Evolutionary conservation across 1,140 invertebrate genomes (phyloP), one percentile per base, ranked within the genome.

Genomic region (Ceratina calcarata): DNA sequence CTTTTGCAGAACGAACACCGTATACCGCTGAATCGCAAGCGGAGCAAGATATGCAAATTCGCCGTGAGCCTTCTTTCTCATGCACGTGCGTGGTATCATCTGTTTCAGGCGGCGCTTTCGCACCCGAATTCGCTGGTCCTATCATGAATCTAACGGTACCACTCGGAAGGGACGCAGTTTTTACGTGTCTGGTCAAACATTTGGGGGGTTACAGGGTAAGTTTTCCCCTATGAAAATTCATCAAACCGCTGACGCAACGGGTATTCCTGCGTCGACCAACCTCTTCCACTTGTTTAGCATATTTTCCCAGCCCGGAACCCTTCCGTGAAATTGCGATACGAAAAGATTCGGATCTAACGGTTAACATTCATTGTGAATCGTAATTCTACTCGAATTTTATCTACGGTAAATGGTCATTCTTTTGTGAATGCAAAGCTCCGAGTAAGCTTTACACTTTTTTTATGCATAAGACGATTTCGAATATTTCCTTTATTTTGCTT

Each of bases 151-250:
- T 98, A 79, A 98, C 97, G 57, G 94, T 98, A 60, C 94, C 97
- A 76, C 94, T 97, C 62, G 97, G 97, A 78, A 94, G 97, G 89
- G 97, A 98, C 92, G 97, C 97, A 61, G 96, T 95, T 67, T 97
- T 98, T 90, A 96, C 95, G 88, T 98, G 97, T 93, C 94, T 97
- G 87, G 97, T 98, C 53, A 95, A 96, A 86, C 96, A 97, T 92
- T 94, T 98, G 83, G 97, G 97, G 65, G 96, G 96, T 89, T 98
- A 98, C 93, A 96, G 97, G 94, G 97, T 98, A 94, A 96, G 95
- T 94, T 86, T 75, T 1, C 74, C 45, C 68, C 27, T 71, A 58
- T 51, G 24, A 73, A 73, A 72, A 79, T 60, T 66, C 61, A 65
- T 72, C 77, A 37, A 45, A 57, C 13, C 10, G 18, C 49, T 58